These are phyloP conservation scores for Crotalus tigris DNA, from an alignment of 2,113 vertebrate genomes.

Conservation along the genomic window DNA sequence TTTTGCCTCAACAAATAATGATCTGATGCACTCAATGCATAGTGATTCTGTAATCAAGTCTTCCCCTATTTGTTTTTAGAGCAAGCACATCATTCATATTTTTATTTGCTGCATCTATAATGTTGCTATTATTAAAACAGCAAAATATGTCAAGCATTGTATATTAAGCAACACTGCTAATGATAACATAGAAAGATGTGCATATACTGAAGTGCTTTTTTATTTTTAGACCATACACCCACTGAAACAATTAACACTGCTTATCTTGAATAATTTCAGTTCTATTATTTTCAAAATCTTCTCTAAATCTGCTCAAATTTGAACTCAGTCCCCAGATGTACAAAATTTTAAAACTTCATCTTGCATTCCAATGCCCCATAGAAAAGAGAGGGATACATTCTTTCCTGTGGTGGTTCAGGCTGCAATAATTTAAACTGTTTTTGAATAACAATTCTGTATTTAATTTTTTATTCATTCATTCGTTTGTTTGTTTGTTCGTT, in stretches of 20 bases:
- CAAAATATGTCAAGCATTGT: background rate
- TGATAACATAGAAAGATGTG: background rate
- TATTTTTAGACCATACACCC: background rate
- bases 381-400: background rate
- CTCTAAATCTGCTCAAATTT: background rate
- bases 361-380: background rate
- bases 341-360: background rate
- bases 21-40: background rate
- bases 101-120: background rate
- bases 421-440: background rate
- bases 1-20: background rate
- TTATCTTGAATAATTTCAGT: background rate
- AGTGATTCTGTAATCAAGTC: background rate
- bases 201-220: background rate
- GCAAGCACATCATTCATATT: background rate
- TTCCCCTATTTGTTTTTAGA: background rate
- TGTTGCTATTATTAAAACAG: background rate
- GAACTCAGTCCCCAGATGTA: background rate
- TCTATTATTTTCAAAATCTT: background rate
- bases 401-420: background rate
- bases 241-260: background rate
- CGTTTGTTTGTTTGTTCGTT: background rate
- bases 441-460: background rate
- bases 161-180: background rate
- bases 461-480: background rate